Evolutionary conservation across 2,113 vertebrate species (phyloP).

Genomic region (Ameiurus melas): DNA sequence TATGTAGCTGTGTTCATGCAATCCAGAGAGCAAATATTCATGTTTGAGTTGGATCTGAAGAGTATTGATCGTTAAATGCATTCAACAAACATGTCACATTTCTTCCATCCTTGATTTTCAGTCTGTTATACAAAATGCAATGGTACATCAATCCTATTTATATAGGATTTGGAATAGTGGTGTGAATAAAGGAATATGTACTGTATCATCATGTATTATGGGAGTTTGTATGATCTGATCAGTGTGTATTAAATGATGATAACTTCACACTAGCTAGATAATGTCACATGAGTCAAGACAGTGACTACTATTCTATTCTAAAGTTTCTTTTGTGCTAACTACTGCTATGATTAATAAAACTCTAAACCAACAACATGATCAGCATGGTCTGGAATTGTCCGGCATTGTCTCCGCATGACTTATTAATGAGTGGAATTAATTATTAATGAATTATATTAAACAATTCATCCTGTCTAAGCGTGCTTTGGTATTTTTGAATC

Average conservation of each 20-base stretch:
- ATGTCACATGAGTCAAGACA: neutral
- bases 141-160: neutral
- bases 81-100: neutral
- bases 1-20: slow-evolving; percentile 43
- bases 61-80: neutral
- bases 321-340: neutral
- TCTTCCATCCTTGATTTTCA: neutral
- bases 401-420: neutral
- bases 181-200: neutral
- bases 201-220: neutral
- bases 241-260: neutral
- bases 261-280: neutral
- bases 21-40: neutral
- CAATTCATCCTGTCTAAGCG: neutral
- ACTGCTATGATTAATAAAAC: neutral
- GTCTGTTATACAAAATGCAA: neutral
- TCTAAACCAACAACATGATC: neutral
- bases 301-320: neutral
- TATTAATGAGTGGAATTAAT: neutral
- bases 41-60: neutral
- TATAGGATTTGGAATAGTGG: neutral
- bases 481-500: neutral
- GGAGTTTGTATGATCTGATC: neutral
- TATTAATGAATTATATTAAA: neutral
- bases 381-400: neutral